Evolutionary conservation across 2,113 vertebrate species (phyloP).

Genomic region (Neotoma lepida): DNA sequence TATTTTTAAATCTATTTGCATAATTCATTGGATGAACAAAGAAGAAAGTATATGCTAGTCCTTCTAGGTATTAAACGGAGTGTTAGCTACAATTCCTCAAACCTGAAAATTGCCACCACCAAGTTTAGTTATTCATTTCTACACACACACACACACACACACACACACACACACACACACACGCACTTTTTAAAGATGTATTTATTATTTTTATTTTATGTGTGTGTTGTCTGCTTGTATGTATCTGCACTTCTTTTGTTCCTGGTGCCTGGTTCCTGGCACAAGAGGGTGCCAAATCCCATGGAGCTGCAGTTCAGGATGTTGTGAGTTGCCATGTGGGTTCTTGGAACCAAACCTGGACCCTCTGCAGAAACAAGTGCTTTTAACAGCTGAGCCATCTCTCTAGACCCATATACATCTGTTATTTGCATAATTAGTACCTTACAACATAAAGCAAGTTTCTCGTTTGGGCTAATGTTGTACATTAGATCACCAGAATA

Average conservation of each 20-base stretch:
- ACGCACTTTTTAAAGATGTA: not conserved
- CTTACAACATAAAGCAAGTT: not conserved
- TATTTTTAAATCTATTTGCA: not conserved
- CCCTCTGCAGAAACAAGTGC: not conserved
- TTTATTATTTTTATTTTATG: not conserved
- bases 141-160: not conserved
- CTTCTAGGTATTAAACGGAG: not conserved
- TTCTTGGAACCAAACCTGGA: not conserved
- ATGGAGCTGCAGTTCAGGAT: not conserved
- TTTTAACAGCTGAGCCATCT: not conserved
- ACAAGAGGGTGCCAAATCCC: not conserved
- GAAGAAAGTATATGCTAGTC: not conserved
- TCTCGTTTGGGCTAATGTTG: not conserved
- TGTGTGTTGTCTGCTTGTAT: not conserved
- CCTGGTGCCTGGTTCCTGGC: not conserved
- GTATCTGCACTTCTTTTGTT: not conserved
- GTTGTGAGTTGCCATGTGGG: not conserved
- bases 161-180: not conserved
- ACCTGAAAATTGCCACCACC: not conserved
- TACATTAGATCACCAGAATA: not conserved
- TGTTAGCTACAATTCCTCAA: constrained; percentile 8
- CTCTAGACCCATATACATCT: not conserved
- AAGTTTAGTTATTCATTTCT: not conserved
- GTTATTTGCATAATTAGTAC: not conserved
- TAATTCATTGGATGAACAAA: not conserved